Evolutionary conservation across 2,888 invertebrate species (phyloP).

Genomic region (Xestia sexstrigata): DNA sequence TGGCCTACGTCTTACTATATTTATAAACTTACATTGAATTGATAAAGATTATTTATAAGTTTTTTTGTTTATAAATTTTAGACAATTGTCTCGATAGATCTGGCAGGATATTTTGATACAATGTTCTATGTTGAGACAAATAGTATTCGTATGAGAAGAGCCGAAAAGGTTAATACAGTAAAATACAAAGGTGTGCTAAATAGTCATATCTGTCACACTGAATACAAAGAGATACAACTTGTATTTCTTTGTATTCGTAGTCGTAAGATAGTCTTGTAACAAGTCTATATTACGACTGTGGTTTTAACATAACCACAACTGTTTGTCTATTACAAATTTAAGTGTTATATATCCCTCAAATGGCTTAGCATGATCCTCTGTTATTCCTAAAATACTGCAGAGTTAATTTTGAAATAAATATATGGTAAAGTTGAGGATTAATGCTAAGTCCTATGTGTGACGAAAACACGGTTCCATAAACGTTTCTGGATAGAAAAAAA

Average conservation of each 20-base stretch:
- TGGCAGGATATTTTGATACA: slow-evolving; percentile 7
- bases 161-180: background rate
- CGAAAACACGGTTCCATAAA: too few relatives aligned
- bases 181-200: background rate
- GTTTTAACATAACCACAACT: too few relatives aligned
- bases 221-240: background rate
- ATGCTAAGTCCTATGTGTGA: too few relatives aligned
- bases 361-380: too few relatives aligned
- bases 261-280: too few relatives aligned
- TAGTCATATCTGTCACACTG: background rate
- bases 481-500: too few relatives aligned
- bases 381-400: too few relatives aligned
- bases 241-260: too few relatives aligned
- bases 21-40: slow-evolving; percentile 17
- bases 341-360: too few relatives aligned
- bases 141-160: background rate
- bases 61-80: slow-evolving; percentile 12
- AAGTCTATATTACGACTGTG: background rate
- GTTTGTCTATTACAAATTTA: too few relatives aligned
- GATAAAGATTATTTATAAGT: background rate
- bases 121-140: background rate
- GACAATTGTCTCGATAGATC: slow-evolving; percentile 16
- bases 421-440: too few relatives aligned
- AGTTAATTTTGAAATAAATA: too few relatives aligned
- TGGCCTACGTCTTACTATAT: background rate